A percentile compares a stretch with the other conserved stretches of the same genome.
phyloP scores from a whole-genome alignment of 2,888 invertebrate species.

The Keiferia lycopersicella region DNA sequence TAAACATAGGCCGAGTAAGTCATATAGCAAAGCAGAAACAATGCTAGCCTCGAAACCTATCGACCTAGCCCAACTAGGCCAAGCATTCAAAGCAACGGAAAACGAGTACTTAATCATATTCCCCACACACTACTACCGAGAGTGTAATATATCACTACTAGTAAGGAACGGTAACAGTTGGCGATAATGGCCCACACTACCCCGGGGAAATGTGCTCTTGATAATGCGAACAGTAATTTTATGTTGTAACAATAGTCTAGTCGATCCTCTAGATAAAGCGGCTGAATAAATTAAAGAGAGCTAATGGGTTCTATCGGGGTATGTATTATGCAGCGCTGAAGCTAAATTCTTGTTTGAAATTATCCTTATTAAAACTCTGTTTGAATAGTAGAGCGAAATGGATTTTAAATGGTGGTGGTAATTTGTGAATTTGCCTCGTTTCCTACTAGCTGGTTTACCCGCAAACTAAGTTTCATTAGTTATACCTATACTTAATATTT shows the following conservation, averaged over 20 bases:
- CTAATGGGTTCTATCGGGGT: constrained; percentile 29
- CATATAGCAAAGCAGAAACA: neutral
- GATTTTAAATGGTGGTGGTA: neutral
- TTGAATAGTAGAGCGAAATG: neutral
- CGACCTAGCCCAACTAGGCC: constrained; percentile 24
- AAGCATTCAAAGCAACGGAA: constrained; percentile 22
- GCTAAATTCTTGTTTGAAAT: constrained; percentile 10
- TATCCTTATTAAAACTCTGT: constrained; percentile 11
- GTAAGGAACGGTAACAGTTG: constrained; percentile 70
- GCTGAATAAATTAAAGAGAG: constrained; percentile 29
- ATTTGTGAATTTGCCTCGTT: neutral
- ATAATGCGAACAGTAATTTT: constrained; percentile 74
- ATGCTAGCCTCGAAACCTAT: constrained; percentile 3
- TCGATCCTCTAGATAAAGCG: constrained; percentile 39
- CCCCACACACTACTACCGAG: constrained; percentile 20
- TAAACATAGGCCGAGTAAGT: too few relatives aligned
- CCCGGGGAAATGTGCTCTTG: constrained; percentile 73
- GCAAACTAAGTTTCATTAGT: too few relatives aligned
- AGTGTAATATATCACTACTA: constrained; percentile 38
- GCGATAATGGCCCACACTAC: constrained; percentile 73
- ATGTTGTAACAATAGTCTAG: constrained; percentile 65
- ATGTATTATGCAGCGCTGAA: constrained; percentile 17
- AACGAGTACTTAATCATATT: constrained; percentile 21
- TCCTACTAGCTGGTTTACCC: too few relatives aligned
- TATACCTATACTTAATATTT: too few relatives aligned